A percentile compares a stretch with the other conserved stretches of the same genome.
These are phyloP conservation scores for Acromyrmex echinatior DNA, from an alignment of 1,140 invertebrate species.

Conservation along the genomic window DNA sequence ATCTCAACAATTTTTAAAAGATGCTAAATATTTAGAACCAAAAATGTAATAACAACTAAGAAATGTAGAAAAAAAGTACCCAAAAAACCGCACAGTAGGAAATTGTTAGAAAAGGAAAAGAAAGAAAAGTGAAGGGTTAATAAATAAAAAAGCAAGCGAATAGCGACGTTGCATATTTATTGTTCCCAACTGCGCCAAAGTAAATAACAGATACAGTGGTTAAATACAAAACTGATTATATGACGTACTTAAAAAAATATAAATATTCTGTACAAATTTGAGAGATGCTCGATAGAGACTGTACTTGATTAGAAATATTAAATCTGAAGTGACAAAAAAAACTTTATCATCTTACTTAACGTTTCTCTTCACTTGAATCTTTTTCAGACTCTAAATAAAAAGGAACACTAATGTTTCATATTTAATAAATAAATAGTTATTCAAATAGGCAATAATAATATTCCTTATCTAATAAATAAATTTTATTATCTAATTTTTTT, in stretches of 20 bases:
- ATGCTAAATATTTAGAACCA: neutral
- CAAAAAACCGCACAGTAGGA: slow-evolving; percentile 64
- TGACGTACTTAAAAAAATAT: slow-evolving; percentile 66
- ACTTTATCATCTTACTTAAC: neutral
- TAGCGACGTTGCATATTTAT: slow-evolving; percentile 83
- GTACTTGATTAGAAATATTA: slow-evolving; percentile 51
- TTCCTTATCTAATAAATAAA: slow-evolving; percentile 30
- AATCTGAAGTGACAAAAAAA: slow-evolving; percentile 71
- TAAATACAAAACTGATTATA: slow-evolving; percentile 71
- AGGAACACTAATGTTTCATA: slow-evolving; percentile 1
- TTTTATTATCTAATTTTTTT: neutral
- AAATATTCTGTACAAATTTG: slow-evolving; percentile 69
- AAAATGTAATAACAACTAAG: slow-evolving; percentile 33
- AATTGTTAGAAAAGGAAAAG: slow-evolving; percentile 77
- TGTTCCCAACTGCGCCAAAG: slow-evolving; percentile 75
- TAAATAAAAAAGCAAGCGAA: slow-evolving; percentile 84
- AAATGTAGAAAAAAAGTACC: slow-evolving; percentile 56
- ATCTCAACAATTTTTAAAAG: neutral
- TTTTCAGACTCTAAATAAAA: neutral
- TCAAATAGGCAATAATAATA: neutral
- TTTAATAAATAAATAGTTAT: slow-evolving; percentile 23
- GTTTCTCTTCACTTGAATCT: slow-evolving; percentile 12
- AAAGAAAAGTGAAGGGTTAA: slow-evolving; percentile 79
- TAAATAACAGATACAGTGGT: slow-evolving; percentile 74
- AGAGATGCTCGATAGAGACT: slow-evolving; percentile 49